Evolutionary conservation across 1,140 invertebrate genomes (phyloP).

Genomic region (Drosophila biarmipes): DNA sequence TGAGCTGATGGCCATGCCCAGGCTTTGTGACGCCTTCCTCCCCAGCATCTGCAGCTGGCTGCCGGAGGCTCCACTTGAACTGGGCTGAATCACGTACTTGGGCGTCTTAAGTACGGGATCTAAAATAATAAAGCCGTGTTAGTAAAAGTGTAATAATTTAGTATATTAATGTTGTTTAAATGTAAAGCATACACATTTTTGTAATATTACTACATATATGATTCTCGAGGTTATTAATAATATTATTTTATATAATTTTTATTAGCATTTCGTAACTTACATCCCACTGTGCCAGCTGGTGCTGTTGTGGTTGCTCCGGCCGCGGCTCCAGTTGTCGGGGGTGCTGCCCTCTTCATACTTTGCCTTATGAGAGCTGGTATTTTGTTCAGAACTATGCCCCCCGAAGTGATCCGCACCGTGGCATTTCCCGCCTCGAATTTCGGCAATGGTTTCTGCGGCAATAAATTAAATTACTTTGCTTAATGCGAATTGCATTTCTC

Average conservation of each 20-base stretch:
- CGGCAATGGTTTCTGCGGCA: slow-evolving; percentile 17
- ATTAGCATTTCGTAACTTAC: neutral
- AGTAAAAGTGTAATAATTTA: neutral
- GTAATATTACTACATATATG: neutral
- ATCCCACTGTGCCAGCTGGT: slow-evolving; percentile 4
- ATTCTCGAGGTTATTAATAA: neutral
- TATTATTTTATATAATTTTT: neutral
- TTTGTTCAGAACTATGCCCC: slow-evolving; percentile 56
- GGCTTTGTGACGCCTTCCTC: slow-evolving; percentile 14
- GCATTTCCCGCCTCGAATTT: slow-evolving; percentile 34
- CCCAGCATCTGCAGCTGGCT: slow-evolving; percentile 29
- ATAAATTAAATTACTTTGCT: slow-evolving; percentile 1
- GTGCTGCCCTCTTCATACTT: slow-evolving; percentile 60
- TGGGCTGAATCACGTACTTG: slow-evolving; percentile 58
- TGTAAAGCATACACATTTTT: neutral
- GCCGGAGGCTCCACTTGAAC: slow-evolving; percentile 6
- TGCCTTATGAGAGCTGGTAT: slow-evolving; percentile 61
- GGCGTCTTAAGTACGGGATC: slow-evolving; percentile 48
- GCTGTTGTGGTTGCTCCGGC: neutral
- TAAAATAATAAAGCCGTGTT: neutral
- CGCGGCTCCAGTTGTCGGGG: neutral
- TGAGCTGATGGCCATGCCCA: slow-evolving; percentile 70
- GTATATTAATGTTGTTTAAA: neutral
- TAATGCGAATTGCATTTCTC: neutral
- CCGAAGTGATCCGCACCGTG: slow-evolving; percentile 13